Evolutionary conservation across 2,113 vertebrate species (phyloP).

Genomic region (Channa argus): DNA sequence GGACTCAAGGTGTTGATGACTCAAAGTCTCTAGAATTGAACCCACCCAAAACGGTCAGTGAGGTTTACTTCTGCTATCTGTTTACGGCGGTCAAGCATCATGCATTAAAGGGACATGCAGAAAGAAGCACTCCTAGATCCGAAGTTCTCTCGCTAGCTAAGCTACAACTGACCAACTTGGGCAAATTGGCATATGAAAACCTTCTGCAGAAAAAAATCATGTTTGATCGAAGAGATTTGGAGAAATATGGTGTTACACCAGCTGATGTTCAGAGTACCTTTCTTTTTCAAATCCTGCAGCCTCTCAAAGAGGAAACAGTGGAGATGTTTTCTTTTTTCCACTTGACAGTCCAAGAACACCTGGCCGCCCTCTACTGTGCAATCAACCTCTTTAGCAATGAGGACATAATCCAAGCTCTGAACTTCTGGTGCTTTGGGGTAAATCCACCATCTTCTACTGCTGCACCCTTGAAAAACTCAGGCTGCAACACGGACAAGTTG

Average conservation of each 20-base stretch:
- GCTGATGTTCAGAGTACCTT: slow-evolving; percentile 70
- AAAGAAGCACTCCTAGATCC: slow-evolving; percentile 48
- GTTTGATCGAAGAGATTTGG: slow-evolving; percentile 64
- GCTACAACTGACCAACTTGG: slow-evolving; percentile 65
- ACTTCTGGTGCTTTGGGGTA: slow-evolving; percentile 76
- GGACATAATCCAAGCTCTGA: slow-evolving; percentile 67
- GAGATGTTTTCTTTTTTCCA: slow-evolving; percentile 81
- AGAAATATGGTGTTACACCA: slow-evolving; percentile 58
- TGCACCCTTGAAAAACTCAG: slow-evolving; percentile 31
- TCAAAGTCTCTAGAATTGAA: slow-evolving; percentile 62
- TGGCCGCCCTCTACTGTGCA: slow-evolving; percentile 75
- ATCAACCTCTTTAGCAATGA: slow-evolving; percentile 47
- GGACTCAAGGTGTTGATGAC: not conserved
- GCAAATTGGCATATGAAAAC: slow-evolving; percentile 74
- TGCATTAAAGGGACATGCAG: slow-evolving; percentile 44
- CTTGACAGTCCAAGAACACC: slow-evolving; percentile 78
- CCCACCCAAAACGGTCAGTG: slow-evolving; percentile 77
- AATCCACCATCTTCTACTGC: slow-evolving; percentile 22
- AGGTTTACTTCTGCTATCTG: slow-evolving; percentile 79
- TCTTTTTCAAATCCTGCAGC: slow-evolving; percentile 71
- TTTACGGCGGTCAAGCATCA: slow-evolving; percentile 74
- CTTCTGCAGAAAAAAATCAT: slow-evolving; percentile 74
- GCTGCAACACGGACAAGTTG: slow-evolving; percentile 44
- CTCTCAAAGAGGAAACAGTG: slow-evolving; percentile 61
- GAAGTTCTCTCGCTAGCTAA: slow-evolving; percentile 61